Base-by-base conservation (phyloP, 2,888 invertebrate species). In the Agonopterix alstromeriana region DNA sequence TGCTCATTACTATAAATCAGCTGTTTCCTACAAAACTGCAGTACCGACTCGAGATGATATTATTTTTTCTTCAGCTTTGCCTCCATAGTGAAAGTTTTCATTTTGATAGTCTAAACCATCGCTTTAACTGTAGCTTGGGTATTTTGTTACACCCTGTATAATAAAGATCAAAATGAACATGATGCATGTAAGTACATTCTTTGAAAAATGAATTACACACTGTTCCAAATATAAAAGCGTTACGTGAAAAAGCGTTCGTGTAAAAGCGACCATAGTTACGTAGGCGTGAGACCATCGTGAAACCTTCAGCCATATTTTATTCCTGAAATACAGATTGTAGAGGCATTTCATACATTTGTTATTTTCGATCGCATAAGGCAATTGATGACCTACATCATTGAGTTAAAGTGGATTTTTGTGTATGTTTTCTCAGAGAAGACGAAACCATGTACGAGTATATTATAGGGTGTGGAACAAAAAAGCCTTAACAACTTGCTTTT, bases 241-340 rank as follows among this genome's bases (percentile, higher is more conserved):
- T 9, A n/a, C 38, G 38, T 38, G 9, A n/a, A 38, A 35, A 11
- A 41, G n/a, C 49, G 53, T 36, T 36, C 17, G 36, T 48, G 43
- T 49, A 48, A 53, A 53, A 46, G 53, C 49, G 46, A 17, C 38
- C 38, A n/a, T 38, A 47, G 47, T 7, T 36, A 54, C 35, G 41
- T 36, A 53, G 50, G 51, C 53, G 53, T 27, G 27, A 27, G 27
- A 27, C 51, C 49, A 56, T 53, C 17, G 17, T 45, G 52, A 52
- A 49, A 50, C 51, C 49, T 58, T 53, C 53, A 45, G 48, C 55
- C 47, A 60, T 60, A 60, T 58, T 60, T 60, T 60, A 58, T 57
- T 54, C 52, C 49, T 47, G 49, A 47, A 50, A 50, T 53, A 55
- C 57, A 55, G 55, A 58, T 60, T 58, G 60, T 52, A 54, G 49